phyloP scores from a whole-genome alignment of 2,888 invertebrate genomes.

The Apodemia duryi region DNA sequence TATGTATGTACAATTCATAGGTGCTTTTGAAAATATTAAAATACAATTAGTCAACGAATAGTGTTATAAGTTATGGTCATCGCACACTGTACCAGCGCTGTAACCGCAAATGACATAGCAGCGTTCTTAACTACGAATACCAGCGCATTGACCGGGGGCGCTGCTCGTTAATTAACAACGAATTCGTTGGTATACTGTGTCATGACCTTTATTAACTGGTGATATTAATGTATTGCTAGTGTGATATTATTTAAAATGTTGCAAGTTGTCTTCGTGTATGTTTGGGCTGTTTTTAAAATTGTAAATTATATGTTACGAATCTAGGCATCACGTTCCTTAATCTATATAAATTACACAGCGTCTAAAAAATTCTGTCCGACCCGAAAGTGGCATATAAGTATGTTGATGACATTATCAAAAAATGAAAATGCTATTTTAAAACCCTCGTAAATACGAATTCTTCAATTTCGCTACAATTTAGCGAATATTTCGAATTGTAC shows the following conservation, averaged over 20 bases:
- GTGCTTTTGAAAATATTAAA: conserved; percentile 7
- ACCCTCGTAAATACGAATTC: too few species aligned
- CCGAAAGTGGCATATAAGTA: too few species aligned
- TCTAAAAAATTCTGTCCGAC: too few species aligned
- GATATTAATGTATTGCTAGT: conserved; percentile 5
- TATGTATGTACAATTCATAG: background rate
- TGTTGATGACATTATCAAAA: too few species aligned
- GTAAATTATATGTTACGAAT: background rate
- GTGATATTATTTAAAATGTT: conserved; percentile 2
- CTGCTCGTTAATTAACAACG: too few species aligned
- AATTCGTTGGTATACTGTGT: too few species aligned
- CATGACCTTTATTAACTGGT: background rate
- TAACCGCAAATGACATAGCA: background rate
- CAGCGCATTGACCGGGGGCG: too few species aligned
- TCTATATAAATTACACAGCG: background rate
- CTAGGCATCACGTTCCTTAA: background rate
- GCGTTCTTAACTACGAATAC: too few species aligned
- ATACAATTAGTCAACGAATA: conserved; percentile 3
- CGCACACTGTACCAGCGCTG: background rate
- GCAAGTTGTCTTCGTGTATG: background rate
- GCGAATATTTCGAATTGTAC: too few species aligned
- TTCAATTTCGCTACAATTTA: too few species aligned
- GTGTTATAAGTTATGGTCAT: background rate
- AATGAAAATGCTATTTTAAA: too few species aligned
- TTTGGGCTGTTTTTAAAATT: background rate